Evolutionary conservation across 2,113 vertebrate genomes (phyloP), one percentile per base, ranked within the genome.

Genomic region (Ceuthmochares aereus): DNA sequence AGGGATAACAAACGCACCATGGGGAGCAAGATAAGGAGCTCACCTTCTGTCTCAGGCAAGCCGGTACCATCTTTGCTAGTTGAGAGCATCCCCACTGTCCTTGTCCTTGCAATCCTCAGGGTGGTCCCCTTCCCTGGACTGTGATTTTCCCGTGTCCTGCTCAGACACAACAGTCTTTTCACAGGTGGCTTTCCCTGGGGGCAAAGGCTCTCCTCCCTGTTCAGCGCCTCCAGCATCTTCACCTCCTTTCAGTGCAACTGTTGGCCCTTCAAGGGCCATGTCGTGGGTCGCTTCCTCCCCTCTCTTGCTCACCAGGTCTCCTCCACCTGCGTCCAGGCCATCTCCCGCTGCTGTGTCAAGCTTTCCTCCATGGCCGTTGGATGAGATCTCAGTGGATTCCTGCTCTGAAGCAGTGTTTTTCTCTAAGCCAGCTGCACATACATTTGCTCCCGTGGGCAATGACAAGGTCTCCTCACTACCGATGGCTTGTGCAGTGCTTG

Each of bases 21-120:
- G 13, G 19, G 51, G n/a, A 47, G 34, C 0, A 4, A 36, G 62
- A n/a, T 36, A 60, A 62, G 73, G 67, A 52, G 93, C 97, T 97
- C 87, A 97, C 95, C 97, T 96, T 83, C 64, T 58, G 23, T 51
- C 40, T 80, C 73, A 79, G 91, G 90, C 76, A 80, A 84, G 79
- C 62, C 0, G 3, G 26, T 67, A 52, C 77, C 56, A 43, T 58
- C 79, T 86, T 37, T 84, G 30, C 90, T 94, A 96, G 90, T 97
- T 94, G 75, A 45, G 60, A 58, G 40, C 13, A 40, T 84, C 77
- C 36, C 77, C 86, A 19, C 30, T 82, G 83, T 84, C 69, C 73
- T 89, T 87, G 52, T 87, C 83, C 75, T 86, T 93, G 94, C 72
- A 72, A 14, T 89, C 74, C 49, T 69, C 95, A 72, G 90, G 73